Percentiles rank a stretch among this genome's conserved stretches.
These are phyloP conservation scores for Trichonephila inaurata DNA, from an alignment of 1,140 invertebrate species.

Conservation along the genomic window DNA sequence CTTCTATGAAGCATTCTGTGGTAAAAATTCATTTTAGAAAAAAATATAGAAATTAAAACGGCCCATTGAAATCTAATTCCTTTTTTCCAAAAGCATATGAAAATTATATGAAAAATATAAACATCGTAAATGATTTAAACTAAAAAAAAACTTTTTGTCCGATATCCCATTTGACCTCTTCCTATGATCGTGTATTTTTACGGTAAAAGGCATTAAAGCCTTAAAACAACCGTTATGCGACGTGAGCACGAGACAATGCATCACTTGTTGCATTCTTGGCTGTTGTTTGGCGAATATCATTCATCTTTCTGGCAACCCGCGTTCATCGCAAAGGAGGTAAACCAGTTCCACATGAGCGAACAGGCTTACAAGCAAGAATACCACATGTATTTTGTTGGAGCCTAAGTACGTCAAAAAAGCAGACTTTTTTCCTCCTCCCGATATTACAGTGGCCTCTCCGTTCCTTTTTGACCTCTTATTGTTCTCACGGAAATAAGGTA, in stretches of 20 bases:
- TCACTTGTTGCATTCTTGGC: slow-evolving; percentile 69
- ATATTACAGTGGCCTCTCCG: slow-evolving; percentile 45
- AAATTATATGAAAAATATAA: too few relatives aligned
- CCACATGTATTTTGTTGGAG: slow-evolving; percentile 45
- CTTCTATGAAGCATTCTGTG: too few relatives aligned
- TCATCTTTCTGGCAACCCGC: slow-evolving; percentile 62
- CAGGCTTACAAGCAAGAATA: slow-evolving; percentile 54
- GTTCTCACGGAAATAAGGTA: slow-evolving; percentile 72
- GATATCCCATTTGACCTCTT: too few relatives aligned
- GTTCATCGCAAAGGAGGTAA: slow-evolving; percentile 49
- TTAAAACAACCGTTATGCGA: neutral
- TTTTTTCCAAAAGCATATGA: too few relatives aligned
- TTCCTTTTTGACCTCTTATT: slow-evolving; percentile 65
- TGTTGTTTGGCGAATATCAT: slow-evolving; percentile 58
- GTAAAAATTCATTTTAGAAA: too few relatives aligned
- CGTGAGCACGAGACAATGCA: neutral
- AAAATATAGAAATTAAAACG: too few relatives aligned
- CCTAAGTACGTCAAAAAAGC: slow-evolving; percentile 56
- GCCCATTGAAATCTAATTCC: too few relatives aligned
- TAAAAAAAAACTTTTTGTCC: too few relatives aligned
- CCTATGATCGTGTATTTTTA: too few relatives aligned
- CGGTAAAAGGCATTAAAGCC: neutral
- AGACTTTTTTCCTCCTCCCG: slow-evolving; percentile 59
- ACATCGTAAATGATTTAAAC: too few relatives aligned
- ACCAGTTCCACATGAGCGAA: slow-evolving; percentile 74